Percentiles rank a stretch among this genome's conserved stretches.
Evolutionary conservation across 2,888 invertebrate genomes (phyloP).

Genomic region (Electrophaes corylata): DNA sequence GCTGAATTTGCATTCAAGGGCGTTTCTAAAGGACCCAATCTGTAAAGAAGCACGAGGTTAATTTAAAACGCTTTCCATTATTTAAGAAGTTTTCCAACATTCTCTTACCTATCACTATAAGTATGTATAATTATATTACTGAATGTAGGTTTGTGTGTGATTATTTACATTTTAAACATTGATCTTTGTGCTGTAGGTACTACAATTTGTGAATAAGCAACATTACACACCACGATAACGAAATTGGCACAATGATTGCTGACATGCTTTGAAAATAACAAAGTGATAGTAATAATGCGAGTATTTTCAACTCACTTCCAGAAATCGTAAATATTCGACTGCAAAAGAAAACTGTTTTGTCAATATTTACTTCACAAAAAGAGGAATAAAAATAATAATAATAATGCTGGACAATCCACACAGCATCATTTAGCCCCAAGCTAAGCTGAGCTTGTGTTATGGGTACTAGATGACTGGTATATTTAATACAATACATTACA

Average conservation of each 20-base stretch:
- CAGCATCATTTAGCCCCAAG: too few species aligned
- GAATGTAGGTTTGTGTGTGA: neutral
- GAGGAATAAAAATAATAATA: constrained; percentile 2
- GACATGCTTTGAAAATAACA: constrained; percentile 22
- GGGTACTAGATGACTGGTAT: too few species aligned
- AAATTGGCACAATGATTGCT: constrained; percentile 24
- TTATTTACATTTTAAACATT: constrained; percentile 22
- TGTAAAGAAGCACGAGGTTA: constrained; percentile 53
- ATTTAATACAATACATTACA: too few species aligned
- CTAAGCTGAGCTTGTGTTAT: too few species aligned
- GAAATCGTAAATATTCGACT: constrained; percentile 63
- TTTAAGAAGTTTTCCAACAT: constrained; percentile 12
- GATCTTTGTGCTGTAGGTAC: constrained; percentile 21
- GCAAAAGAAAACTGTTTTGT: constrained; percentile 55
- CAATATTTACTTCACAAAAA: constrained; percentile 28
- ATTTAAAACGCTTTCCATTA: constrained; percentile 27
- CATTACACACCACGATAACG: constrained; percentile 15
- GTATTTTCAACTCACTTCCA: constrained; percentile 53
- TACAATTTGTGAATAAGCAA: constrained; percentile 27
- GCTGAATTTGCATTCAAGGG: constrained; percentile 87
- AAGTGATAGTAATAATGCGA: constrained; percentile 30
- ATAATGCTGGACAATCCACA: too few species aligned
- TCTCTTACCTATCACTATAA: neutral
- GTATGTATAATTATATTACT: neutral
- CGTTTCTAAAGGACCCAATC: constrained; percentile 84